These are phyloP conservation scores for Eptatretus burgeri DNA, from an alignment of 2,113 vertebrate species.

Conservation along the genomic window DNA sequence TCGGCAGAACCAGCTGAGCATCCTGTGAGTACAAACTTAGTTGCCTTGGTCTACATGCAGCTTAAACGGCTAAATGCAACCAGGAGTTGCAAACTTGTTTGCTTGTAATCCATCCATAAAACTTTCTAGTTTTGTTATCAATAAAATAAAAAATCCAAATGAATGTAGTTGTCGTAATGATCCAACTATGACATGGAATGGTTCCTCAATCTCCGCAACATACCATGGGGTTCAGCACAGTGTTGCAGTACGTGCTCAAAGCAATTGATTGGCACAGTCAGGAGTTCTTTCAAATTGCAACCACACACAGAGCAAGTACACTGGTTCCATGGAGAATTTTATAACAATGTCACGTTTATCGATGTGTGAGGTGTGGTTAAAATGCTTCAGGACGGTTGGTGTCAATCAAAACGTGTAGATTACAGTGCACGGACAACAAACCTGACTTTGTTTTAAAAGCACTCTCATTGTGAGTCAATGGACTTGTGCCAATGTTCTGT, in stretches of 20 bases:
- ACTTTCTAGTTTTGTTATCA: slow-evolving; percentile 14
- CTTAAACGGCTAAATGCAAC: neutral
- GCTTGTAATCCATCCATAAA: slow-evolving; percentile 16
- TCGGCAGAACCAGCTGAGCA: slow-evolving; percentile 89
- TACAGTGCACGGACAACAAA: neutral
- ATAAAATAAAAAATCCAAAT: slow-evolving; percentile 12
- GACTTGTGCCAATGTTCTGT: neutral
- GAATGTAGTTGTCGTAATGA: slow-evolving; percentile 11
- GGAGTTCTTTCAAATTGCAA: neutral
- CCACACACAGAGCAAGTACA: too few relatives aligned
- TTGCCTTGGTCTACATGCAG: too few relatives aligned
- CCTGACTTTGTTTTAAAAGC: neutral
- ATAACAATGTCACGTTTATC: too few relatives aligned
- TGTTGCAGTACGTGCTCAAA: neutral
- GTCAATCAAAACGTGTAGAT: too few relatives aligned
- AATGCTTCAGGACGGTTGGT: too few relatives aligned
- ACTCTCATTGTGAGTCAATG: neutral
- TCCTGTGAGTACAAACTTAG: slow-evolving; percentile 38
- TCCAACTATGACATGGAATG: slow-evolving; percentile 12
- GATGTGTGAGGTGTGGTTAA: too few relatives aligned
- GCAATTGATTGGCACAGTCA: neutral
- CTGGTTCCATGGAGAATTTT: too few relatives aligned
- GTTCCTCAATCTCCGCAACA: neutral
- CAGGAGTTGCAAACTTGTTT: slow-evolving; percentile 6
- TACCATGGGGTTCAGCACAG: too few relatives aligned